Evolutionary conservation across 2,888 invertebrate genomes (phyloP), one percentile per base, ranked within the genome.

Genomic region (Peribatodes rhomboidaria): DNA sequence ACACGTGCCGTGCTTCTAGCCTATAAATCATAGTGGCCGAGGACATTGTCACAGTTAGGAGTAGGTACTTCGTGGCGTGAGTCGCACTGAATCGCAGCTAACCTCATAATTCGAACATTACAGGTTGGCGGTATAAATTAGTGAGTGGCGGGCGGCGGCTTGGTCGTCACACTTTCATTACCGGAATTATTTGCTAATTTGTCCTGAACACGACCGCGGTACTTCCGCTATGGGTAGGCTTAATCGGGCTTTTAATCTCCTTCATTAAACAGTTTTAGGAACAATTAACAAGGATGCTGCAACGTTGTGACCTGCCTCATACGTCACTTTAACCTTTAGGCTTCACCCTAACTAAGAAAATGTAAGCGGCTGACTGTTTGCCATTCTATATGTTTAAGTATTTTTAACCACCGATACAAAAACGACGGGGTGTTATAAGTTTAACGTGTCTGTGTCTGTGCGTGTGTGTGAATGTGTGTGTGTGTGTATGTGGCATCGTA

Each of bases 111-210:
- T 76, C 65, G 72, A 70, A 73, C 65, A 68, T 67, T 68, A 76
- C 77, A 65, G 70, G 71, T 72, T 77, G 76, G 69, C 71, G 66
- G 74, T 72, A 78, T 79, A 81, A 81, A 84, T 84, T 80, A 78
- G 79, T 73, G 75, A 74, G 74, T 68, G 68, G 22, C 46, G 44
- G 42, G 49, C 64, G 64, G 57, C 70, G 69, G 72, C 66, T 76
- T 67, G 76, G 78, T 81, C 79, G 82, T 78, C 78, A 80, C 81
- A 84, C 84, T 85, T 87, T 85, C 83, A 88, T 88, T 89, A 86
- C 79, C 72, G 75, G 82, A 88, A 90, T 90, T 85, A 89, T 89
- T 89, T 82, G 88, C 84, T 88, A 88, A 90, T 90, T 91, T 87
- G 84, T 81, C 80, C 80, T 74, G 80, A 83, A 84, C 84, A 82